Conservation (phyloP, 2,113 vertebrate species). For the Dendropsophus ebraccatus region DNA sequence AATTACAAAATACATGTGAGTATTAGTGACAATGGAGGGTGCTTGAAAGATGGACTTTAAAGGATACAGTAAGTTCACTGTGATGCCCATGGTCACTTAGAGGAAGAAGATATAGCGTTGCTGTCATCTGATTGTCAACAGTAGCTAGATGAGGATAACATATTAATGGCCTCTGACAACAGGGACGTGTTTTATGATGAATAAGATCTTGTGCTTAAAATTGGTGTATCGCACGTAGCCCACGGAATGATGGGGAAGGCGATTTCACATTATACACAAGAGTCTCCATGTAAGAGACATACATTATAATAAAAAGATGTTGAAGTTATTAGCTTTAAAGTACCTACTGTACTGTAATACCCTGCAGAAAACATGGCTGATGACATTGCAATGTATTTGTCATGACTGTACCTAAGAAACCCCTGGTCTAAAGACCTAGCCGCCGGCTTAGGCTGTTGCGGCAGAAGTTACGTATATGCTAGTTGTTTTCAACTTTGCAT, state of each 20-base stretch:
- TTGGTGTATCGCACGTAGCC: background rate
- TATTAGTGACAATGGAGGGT: background rate
- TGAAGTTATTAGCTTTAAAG: background rate
- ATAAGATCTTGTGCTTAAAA: background rate
- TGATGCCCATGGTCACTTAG: background rate
- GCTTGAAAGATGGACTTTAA: background rate
- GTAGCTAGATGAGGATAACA: background rate
- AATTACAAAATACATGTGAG: background rate
- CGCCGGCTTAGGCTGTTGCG: no score
- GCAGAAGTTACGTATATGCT: no score
- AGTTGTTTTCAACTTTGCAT: no score
- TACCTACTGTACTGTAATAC: no score
- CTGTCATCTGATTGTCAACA: background rate
- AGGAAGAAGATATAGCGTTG: background rate
- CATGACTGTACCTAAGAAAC: no score
- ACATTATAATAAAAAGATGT: background rate
- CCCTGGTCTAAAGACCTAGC: no score
- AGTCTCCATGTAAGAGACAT: background rate
- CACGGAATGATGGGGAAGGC: background rate
- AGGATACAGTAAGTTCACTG: background rate
- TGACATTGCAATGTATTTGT: no score
- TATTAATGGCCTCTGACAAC: slow-evolving; percentile 15
- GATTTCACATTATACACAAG: background rate
- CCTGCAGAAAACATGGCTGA: no score
- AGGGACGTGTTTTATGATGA: background rate